Percentiles rank a stretch among this genome's conserved stretches.
Evolutionary conservation across 2,113 vertebrate species (phyloP).

Genomic region (Ciconia boyciana): DNA sequence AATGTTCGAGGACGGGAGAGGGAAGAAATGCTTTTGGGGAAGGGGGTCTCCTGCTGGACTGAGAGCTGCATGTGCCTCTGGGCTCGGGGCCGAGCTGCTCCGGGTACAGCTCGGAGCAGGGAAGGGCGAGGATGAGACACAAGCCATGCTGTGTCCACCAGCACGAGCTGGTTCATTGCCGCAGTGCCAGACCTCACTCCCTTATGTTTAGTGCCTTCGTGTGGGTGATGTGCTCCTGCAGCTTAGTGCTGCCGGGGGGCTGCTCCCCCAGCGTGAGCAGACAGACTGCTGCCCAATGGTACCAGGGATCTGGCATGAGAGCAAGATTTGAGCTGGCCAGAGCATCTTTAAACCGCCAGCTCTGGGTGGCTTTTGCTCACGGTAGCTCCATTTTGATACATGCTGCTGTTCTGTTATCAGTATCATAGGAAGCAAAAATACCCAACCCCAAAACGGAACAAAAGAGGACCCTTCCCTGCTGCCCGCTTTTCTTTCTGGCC

Average conservation of each 20-base stretch:
- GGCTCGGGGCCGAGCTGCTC: background rate
- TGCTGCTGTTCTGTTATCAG: too few species aligned
- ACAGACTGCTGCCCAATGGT: fast-evolving
- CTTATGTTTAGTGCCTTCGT: fast-evolving
- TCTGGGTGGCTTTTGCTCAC: background rate
- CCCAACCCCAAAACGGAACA: background rate
- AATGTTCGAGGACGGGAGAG: background rate
- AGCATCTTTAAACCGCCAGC: background rate
- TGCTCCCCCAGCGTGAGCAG: background rate
- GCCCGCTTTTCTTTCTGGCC: background rate
- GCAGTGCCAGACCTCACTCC: fast-evolving
- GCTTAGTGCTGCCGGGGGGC: background rate
- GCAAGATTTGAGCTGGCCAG: background rate
- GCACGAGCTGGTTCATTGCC: fast-evolving
- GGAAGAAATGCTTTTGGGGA: background rate
- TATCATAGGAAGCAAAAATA: background rate
- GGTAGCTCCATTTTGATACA: fast-evolving
- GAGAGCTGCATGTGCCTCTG: background rate
- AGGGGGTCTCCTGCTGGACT: background rate
- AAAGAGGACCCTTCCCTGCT: background rate
- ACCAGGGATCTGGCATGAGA: fast-evolving
- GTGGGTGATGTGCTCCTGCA: background rate
- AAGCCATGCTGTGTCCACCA: background rate
- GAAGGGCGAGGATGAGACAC: fast-evolving
- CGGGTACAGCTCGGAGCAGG: fast-evolving